A percentile compares a stretch with the other conserved stretches of the same genome.
phyloP scores from a whole-genome alignment of 1,140 invertebrate genomes.

The Danaus plexippus region DNA sequence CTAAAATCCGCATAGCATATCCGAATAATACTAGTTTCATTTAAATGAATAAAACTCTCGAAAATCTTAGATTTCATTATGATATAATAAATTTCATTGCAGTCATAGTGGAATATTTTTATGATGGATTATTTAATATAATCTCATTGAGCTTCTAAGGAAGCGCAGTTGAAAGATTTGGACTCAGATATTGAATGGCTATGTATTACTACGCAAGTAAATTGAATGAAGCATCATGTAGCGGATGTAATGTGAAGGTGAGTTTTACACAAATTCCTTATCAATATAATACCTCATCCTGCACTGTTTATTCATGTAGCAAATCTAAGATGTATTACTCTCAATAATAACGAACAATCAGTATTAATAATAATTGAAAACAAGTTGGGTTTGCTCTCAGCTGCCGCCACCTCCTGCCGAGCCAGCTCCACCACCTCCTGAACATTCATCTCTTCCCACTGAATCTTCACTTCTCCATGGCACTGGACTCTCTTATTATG shows the following conservation, averaged over 20 bases:
- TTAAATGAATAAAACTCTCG: too few relatives aligned
- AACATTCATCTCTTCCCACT: conserved; percentile 39
- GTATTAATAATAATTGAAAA: too few relatives aligned
- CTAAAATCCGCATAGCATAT: too few relatives aligned
- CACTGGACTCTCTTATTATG: conserved; percentile 56
- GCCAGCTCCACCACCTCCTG: conserved; percentile 41
- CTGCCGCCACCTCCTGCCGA: conserved; percentile 44
- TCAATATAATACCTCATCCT: too few relatives aligned
- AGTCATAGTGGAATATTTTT: too few relatives aligned
- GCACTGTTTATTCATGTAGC: too few relatives aligned
- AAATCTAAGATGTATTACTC: too few relatives aligned
- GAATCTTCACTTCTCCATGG: conserved; percentile 43
- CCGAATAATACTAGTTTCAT: too few relatives aligned
- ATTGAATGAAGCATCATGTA: conserved; percentile 69
- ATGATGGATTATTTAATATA: conserved; percentile 14
- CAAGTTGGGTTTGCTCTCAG: conserved; percentile 8
- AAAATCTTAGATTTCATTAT: too few relatives aligned
- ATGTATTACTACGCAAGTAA: conserved; percentile 73
- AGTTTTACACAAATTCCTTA: conserved; percentile 8
- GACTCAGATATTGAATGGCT: conserved; percentile 62
- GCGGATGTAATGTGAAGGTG: conserved; percentile 63
- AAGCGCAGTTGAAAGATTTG: conserved; percentile 28
- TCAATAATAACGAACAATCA: too few relatives aligned
- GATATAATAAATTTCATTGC: too few relatives aligned
- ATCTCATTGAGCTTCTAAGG: conserved; percentile 28